phyloP scores from a whole-genome alignment of 2,797 vertebrate genomes.

The Pempheris klunzingeri region DNA sequence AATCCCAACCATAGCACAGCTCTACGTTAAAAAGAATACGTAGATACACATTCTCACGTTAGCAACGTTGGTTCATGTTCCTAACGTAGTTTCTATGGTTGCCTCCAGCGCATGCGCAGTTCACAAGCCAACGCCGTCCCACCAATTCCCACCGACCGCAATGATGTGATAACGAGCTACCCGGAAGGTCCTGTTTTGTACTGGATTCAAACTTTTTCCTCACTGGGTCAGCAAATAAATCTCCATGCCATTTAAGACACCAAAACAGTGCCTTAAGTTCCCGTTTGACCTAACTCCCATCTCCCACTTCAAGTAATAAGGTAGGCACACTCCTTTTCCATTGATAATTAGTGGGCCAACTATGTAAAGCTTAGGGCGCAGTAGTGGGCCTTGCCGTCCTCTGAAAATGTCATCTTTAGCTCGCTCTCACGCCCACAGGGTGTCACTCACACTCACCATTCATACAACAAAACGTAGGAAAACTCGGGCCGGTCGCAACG shows the following conservation, averaged over 20 bases:
- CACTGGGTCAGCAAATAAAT: fast-evolving
- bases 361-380: too few species aligned
- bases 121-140: fast-evolving
- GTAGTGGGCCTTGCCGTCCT: too few species aligned
- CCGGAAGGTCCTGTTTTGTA: too few species aligned
- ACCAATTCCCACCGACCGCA: too few species aligned
- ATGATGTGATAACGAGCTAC: too few species aligned
- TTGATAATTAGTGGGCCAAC: too few species aligned
- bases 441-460: too few species aligned
- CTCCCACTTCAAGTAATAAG: constrained; percentile 3
- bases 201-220: too few species aligned
- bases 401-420: too few species aligned
- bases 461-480: too few species aligned
- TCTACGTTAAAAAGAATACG: background rate
- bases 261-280: background rate
- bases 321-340: constrained; percentile 10
- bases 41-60: constrained; percentile 10
- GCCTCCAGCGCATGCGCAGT: constrained; percentile 38
- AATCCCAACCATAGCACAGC: background rate
- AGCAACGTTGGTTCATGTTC: background rate
- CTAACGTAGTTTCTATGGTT: constrained; percentile 44
- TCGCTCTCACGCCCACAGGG: too few species aligned
- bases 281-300: background rate
- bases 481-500: too few species aligned
- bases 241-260: background rate